Base-by-base conservation (phyloP, 2,113 vertebrate genomes). In the Gorsachius goisagi region DNA sequence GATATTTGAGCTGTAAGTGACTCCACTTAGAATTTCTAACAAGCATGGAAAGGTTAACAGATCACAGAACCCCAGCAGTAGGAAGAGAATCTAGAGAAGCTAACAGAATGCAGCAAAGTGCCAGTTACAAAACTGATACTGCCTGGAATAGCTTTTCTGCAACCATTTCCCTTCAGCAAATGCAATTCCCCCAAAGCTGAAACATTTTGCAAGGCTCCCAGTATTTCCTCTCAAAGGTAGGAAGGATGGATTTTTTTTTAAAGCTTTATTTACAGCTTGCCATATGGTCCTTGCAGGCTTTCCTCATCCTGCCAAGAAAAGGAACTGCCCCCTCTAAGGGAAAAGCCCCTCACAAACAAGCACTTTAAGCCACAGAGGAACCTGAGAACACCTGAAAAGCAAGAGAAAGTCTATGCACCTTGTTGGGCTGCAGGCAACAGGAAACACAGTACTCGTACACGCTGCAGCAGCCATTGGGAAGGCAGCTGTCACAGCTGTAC, bases 401-500 rank as follows among this genome's bases (percentile, higher is more conserved):
- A 85, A 72, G 37, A 59, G 68, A 8, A 18, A 2, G 27, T 5
- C 8, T 32, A 13, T 3, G 2, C 90, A 99, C 99, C 99, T 99
- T 99, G 96, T 98, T 99, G 63, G 99, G 99, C 96, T 99, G 99
- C 50, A 99, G 98, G 97, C 99, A 99, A 93, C 99, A 99, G 82
- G 99, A 99, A 6, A 99, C 99, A 0, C 99, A 99, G 84, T 98
- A 98, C 97, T 99, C 99, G 0, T 99, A 99, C 49, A 99, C 72
- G 6, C 98, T 98, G 55, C 99, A 99, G 98, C 99, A 99, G 91
- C 99, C 99, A 0, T 98, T 99, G 91, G 98, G 96, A 92, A 99
- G 95, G 96, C 99, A 99, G 96, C 98, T 99, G 4, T 99, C 98
- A 45, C 99, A 99, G 64, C 99, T 98, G 97, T 98, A 98, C 96